Base-by-base conservation (phyloP, 2,888 invertebrate genomes). In the Eupithecia tripunctaria region DNA sequence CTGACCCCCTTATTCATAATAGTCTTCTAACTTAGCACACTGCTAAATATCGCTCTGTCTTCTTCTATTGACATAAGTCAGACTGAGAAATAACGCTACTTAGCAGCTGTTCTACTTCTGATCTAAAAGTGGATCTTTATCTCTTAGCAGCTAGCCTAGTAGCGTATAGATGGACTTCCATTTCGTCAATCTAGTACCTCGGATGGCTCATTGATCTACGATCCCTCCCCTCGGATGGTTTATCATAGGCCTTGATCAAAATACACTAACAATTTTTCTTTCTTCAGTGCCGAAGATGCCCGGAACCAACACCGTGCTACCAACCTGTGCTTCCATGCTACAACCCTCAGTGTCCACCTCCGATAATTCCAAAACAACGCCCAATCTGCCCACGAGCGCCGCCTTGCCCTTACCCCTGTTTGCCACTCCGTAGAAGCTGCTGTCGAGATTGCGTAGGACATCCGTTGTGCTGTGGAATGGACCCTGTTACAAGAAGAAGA, bases 401-500 rank as follows among this genome's bases (percentile, higher is more conserved):
- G 1, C 95, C 91, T 10, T 82, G 85, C 5, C 88, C 87, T 0
- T 95, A 91, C 63, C 95, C 95, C 1, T 95, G 95, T 76, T 82
- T 95, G 12, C 95, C 95, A 1, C 76, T 95, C 1, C 81, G 86
- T 72, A 91, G 94, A 71, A 94, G 94, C 60, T 89, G 89, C 76
- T 95, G 95, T 64, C 89, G 91, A 1, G 73, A 86, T 68, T 90
- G 92, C 79, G 36, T 21, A 38, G 87, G 62, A 63, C 10, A n/a
- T 4, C 92, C 79, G 14, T 14, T n/a, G 86, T 63, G 62, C 32
- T 32, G 29, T 32, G 62, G 90, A 76, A 63, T 89, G n/a, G 95
- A 95, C 74, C 95, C 95, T 2, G 95, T 95, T 68, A 95, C 95
- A 0, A 91, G 95, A 18, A 93, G 95, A 77, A 90, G 95, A 77